Percentiles rank a stretch among this genome's conserved stretches.
Conservation (phyloP, 2,888 invertebrate species). For the Xanthia togata region DNA sequence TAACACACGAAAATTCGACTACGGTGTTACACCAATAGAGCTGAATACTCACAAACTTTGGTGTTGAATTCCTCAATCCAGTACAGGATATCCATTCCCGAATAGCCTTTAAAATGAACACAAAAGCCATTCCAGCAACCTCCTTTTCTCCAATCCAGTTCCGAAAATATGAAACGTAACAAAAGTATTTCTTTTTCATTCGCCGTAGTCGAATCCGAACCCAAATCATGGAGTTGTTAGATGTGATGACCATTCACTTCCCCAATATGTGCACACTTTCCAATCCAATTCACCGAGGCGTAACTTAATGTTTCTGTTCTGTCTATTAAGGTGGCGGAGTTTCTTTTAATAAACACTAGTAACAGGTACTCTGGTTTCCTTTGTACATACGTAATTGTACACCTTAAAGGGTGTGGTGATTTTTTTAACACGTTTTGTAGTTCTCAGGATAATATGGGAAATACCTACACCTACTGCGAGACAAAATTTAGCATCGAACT, state of each 20-base stretch:
- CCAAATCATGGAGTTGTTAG: constrained; percentile 52
- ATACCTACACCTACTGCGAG: constrained; percentile 56
- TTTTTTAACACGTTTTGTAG: constrained; percentile 78
- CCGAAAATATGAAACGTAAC: constrained; percentile 29
- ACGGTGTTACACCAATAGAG: constrained; percentile 46
- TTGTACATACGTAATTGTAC: constrained; percentile 80
- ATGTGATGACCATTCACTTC: constrained; percentile 63
- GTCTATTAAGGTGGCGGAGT: constrained; percentile 88
- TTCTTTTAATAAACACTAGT: constrained; percentile 85
- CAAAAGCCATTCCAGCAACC: constrained; percentile 50
- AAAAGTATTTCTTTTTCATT: constrained; percentile 22
- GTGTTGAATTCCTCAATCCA: constrained; percentile 41
- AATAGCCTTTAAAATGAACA: constrained; percentile 49
- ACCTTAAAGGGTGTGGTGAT: constrained; percentile 78
- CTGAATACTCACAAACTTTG: constrained; percentile 38
- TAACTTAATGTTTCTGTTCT: constrained; percentile 78
- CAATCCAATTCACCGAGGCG: constrained; percentile 77
- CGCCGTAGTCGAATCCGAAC: constrained; percentile 64
- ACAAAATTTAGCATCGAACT: constrained; percentile 37
- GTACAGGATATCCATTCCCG: constrained; percentile 37
- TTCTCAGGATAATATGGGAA: constrained; percentile 63
- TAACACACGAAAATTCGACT: constrained; percentile 59
- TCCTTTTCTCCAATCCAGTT: constrained; percentile 51
- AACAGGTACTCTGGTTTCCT: constrained; percentile 81
- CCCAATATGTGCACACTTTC: constrained; percentile 75